phyloP scores from a whole-genome alignment of 1,140 invertebrate species.

The Forficula auricularia region DNA sequence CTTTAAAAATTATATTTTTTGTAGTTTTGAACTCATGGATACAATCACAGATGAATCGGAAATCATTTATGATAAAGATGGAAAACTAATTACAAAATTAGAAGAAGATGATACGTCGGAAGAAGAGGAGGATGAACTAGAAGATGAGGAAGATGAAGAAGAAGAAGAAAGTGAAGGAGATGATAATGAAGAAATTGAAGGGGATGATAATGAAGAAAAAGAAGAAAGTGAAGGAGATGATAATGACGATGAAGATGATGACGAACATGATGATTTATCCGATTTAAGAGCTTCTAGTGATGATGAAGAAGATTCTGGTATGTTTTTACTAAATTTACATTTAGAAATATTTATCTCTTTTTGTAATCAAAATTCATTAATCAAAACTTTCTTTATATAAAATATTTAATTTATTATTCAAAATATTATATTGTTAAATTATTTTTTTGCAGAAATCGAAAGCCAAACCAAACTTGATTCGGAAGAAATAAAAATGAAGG shows the following conservation, averaged over 20 bases:
- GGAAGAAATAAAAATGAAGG: conserved; percentile 14
- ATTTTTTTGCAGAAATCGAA: conserved; percentile 22
- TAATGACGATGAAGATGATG: conserved; percentile 11
- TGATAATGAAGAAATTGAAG: conserved; percentile 14
- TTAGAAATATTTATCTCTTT: neutral
- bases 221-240: conserved; percentile 10
- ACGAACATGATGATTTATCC: conserved; percentile 12
- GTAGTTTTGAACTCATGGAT: conserved; percentile 7
- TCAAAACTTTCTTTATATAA: neutral
- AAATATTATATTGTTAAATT: conserved; percentile 6
- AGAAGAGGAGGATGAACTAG: conserved; percentile 21
- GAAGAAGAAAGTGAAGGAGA: conserved; percentile 22
- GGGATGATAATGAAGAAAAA: conserved; percentile 8
- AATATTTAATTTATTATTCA: neutral
- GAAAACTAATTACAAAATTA: conserved; percentile 15
- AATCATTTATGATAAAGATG: conserved; percentile 30
- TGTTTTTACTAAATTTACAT: neutral
- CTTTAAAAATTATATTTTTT: neutral
- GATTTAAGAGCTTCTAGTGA: conserved; percentile 8
- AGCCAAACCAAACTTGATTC: conserved; percentile 19
- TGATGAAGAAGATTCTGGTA: too few relatives aligned
- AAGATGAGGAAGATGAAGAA: conserved; percentile 19
- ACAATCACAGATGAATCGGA: conserved; percentile 13
- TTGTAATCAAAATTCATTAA: neutral
- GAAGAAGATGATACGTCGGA: conserved; percentile 11